A percentile compares a stretch with the other conserved stretches of the same genome.
phyloP scores from a whole-genome alignment of 2,888 invertebrate species.

The Dysmachus trigonus region DNA sequence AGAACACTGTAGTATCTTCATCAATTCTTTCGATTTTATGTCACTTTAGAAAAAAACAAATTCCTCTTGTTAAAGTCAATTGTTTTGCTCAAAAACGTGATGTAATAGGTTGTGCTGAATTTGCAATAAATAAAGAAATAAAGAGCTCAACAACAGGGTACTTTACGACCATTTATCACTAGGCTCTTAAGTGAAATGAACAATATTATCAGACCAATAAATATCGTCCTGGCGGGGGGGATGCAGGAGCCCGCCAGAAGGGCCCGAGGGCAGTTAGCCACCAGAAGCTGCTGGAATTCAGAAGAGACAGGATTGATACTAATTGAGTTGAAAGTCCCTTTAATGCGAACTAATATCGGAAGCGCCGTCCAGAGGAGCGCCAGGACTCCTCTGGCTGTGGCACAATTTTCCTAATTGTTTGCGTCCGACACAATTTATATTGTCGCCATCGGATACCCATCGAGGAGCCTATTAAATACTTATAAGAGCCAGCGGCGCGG shows the following conservation, averaged over 20 bases:
- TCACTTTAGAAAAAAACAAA: too few relatives aligned
- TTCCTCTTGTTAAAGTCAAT: background rate
- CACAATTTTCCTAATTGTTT: constrained; percentile 36
- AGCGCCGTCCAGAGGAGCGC: background rate
- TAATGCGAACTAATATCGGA: background rate
- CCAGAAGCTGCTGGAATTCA: background rate
- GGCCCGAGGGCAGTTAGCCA: background rate
- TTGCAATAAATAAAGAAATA: background rate
- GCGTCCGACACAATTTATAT: constrained; percentile 28
- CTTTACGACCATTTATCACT: background rate
- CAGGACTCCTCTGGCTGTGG: background rate
- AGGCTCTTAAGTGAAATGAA: background rate
- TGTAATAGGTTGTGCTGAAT: background rate
- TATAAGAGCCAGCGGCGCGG: background rate
- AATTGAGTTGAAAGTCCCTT: background rate
- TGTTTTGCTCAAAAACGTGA: background rate
- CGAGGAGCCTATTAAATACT: constrained; percentile 30
- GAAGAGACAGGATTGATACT: background rate
- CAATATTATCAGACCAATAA: background rate
- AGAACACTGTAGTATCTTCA: too few relatives aligned
- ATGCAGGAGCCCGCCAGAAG: background rate
- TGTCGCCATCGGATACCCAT: constrained; percentile 24
- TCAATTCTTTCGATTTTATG: too few relatives aligned
- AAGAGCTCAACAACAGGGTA: background rate
- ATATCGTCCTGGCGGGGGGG: background rate